Percentiles rank a stretch among this genome's conserved stretches.
These are phyloP conservation scores for Protomyctophum bolini DNA, from an alignment of 2,113 vertebrate genomes.

Conservation along the genomic window DNA sequence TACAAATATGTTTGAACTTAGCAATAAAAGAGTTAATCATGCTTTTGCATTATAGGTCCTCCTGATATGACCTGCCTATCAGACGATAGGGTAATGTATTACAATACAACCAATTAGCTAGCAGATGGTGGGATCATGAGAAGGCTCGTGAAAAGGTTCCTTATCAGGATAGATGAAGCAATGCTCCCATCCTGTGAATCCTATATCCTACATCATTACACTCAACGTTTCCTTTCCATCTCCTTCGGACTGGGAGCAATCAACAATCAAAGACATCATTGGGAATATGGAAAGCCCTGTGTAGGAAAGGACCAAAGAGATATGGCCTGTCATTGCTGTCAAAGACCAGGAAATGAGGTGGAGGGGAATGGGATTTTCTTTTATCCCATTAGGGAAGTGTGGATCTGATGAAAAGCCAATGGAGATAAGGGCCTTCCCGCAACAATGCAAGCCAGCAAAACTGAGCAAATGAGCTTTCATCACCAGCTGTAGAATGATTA, in stretches of 20 bases:
- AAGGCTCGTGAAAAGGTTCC: constrained; percentile 31
- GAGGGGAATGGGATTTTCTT: constrained; percentile 43
- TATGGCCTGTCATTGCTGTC: constrained; percentile 30
- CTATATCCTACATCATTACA: constrained; percentile 42
- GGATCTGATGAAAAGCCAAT: constrained; percentile 54
- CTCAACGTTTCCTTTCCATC: constrained; percentile 44
- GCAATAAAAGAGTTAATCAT: constrained; percentile 4
- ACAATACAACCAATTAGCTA: constrained; percentile 61
- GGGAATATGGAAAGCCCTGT: constrained; percentile 23
- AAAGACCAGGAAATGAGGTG: constrained; percentile 49
- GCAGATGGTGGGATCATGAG: constrained; percentile 39
- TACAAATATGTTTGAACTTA: no score
- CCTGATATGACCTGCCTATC: constrained; percentile 26
- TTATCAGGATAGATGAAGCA: constrained; percentile 34
- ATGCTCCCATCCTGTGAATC: constrained; percentile 30
- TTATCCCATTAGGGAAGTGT: constrained; percentile 32
- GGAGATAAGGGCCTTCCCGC: constrained; percentile 46
- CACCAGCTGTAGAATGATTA: constrained; percentile 22
- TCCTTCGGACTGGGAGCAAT: constrained; percentile 30
- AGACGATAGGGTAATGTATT: constrained; percentile 42
- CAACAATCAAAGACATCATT: constrained; percentile 45
- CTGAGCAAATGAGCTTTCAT: constrained; percentile 52
- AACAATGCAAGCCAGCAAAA: constrained; percentile 50
- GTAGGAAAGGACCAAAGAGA: constrained; percentile 34
- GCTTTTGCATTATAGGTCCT: neutral